Conservation (phyloP, 2,888 invertebrate species). For the Acutogordius australiensis region DNA sequence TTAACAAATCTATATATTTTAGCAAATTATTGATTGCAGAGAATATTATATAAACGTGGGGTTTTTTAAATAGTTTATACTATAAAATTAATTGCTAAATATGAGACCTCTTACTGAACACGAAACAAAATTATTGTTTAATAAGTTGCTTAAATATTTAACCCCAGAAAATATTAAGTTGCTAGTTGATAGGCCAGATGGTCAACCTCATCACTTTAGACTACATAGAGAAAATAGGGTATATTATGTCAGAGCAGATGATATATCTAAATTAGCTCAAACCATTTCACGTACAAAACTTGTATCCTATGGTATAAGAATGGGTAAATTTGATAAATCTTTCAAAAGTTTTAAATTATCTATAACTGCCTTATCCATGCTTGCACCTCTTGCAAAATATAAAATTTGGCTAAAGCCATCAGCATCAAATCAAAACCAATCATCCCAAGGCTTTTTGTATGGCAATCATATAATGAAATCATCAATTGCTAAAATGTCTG, state of each 20-base stretch:
- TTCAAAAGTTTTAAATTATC: not conserved
- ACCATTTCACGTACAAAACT: not conserved
- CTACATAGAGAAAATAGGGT: not conserved
- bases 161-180: not conserved
- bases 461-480: not conserved
- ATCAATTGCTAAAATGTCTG: not conserved
- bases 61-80: not conserved
- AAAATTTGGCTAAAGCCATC: slow-evolving; percentile 3
- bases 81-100: not conserved
- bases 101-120: slow-evolving; percentile 7
- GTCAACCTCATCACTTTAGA: not conserved
- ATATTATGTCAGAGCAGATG: not conserved
- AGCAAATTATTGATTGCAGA: not conserved
- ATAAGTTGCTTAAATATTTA: not conserved
- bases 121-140: not conserved
- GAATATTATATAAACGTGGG: not conserved
- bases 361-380: not conserved
- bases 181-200: not conserved
- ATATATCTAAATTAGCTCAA: not conserved
- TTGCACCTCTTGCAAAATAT: not conserved
- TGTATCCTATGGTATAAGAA: not conserved
- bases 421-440: not conserved
- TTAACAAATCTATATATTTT: not conserved
- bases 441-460: not conserved
- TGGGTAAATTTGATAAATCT: slow-evolving; percentile 4